Conservation (phyloP, 2,113 vertebrate genomes). For the Daubentonia madagascariensis region DNA sequence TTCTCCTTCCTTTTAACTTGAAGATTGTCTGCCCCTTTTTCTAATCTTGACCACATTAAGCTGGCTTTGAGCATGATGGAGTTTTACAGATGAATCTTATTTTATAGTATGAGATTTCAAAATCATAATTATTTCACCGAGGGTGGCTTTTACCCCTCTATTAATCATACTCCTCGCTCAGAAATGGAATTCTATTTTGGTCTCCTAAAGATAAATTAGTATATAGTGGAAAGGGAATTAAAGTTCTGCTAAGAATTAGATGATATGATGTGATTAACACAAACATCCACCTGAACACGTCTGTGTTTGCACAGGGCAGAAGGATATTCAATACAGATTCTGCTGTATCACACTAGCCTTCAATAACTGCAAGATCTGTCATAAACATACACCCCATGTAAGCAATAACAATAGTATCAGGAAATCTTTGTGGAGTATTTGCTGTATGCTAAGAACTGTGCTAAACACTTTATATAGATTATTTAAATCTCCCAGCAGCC, state of each 20-base stretch:
- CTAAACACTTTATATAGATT: background rate
- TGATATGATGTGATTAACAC: slow-evolving; percentile 38
- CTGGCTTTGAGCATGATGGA: slow-evolving; percentile 14
- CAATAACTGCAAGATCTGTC: background rate
- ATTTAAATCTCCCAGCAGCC: background rate
- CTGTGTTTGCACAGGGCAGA: background rate
- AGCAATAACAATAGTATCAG: background rate
- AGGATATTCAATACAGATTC: background rate
- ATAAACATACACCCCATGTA: background rate
- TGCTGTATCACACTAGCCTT: background rate
- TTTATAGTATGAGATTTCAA: slow-evolving; percentile 51
- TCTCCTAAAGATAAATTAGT: slow-evolving; percentile 56
- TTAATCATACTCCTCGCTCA: slow-evolving; percentile 61
- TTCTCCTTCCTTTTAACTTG: background rate
- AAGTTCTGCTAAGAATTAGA: slow-evolving; percentile 54
- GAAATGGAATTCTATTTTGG: slow-evolving; percentile 63
- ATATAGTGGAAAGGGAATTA: slow-evolving; percentile 55
- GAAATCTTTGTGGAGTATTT: background rate
- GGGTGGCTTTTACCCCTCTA: slow-evolving; percentile 44
- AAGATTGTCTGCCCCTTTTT: background rate
- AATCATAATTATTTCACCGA: slow-evolving; percentile 60
- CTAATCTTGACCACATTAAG: background rate
- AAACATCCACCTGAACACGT: background rate
- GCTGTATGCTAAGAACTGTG: background rate
- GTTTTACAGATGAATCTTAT: slow-evolving; percentile 53